Base-by-base conservation (phyloP, 1,140 invertebrate species). In the Listronotus bonariensis region DNA sequence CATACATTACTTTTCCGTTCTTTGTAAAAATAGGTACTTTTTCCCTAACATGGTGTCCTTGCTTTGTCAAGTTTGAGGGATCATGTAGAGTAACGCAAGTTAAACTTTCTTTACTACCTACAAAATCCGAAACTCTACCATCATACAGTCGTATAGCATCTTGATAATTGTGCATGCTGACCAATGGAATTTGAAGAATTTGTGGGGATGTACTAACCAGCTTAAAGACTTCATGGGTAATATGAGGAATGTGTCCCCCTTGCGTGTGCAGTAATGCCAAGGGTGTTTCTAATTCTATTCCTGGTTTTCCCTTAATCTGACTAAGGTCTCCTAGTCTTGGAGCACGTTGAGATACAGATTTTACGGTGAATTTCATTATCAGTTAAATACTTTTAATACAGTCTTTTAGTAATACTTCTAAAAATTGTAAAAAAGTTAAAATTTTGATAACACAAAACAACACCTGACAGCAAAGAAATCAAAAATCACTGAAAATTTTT, bases 21-120 rank as follows among this genome's bases (percentile, higher is more conserved):
- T 86, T 87, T 0, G 87, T 85, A 85, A 89, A 93, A 20, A 94
- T 65, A 1, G 90, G 86, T 20, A 90, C 80, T 55, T 84, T 82
- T 63, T 85, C 76, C 34, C 84, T 82, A 58, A 88, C 84, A 78
- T 91, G 88, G 71, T 87, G 87, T 7, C 90, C 90, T 32, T 79
- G 68, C 36, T 83, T 84, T 0, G 83, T 85, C n/a, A 73, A 56
- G 71, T 82, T 78, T 15, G 82, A 83, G 20, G 88, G 84, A 80
- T 92, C 89, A 75, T 89, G 86, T 18, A 90, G 70, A 3, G 85
- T 83, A 43, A 88, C 70, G 65, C 87, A 85, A 3, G 84, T 82
- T 3, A 85, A 74, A 70, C 84, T 83, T 51, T 88, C 84, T 79
- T 87, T 77, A 55, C 71, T 73, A 20, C 76, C 83, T 32, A 85